Conservation (phyloP, 2,888 invertebrate species). For the Alitta virens region DNA sequence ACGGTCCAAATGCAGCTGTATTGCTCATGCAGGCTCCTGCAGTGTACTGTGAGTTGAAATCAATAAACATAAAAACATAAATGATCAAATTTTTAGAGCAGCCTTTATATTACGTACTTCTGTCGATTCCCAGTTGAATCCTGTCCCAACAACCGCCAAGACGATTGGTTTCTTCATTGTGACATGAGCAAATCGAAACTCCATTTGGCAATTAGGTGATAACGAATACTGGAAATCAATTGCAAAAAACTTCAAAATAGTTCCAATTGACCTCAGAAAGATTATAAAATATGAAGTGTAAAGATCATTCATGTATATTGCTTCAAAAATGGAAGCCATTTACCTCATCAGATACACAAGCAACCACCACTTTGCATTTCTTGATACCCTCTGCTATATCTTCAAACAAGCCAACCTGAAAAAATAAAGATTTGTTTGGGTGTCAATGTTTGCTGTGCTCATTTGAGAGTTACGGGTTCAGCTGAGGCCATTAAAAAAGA, state of each 20-base stretch:
- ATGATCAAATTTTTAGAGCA: no score
- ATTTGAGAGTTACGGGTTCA: no score
- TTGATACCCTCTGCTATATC: conserved; percentile 52
- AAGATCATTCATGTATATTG: no score
- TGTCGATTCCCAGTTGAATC: conserved; percentile 48
- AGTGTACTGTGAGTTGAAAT: neutral
- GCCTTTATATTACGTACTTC: no score
- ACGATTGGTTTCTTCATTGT: conserved; percentile 48
- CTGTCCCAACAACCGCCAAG: conserved; percentile 50
- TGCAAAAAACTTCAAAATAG: no score
- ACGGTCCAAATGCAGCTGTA: neutral
- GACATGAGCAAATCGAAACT: conserved; percentile 52
- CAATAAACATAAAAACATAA: no score
- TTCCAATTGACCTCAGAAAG: no score
- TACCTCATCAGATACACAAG: conserved; percentile 54
- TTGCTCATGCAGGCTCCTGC: neutral
- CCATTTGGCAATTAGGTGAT: conserved; percentile 52
- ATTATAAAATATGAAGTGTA: no score
- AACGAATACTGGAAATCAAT: conserved; percentile 49
- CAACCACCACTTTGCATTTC: conserved; percentile 49
- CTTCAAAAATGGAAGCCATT: neutral
- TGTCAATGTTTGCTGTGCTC: no score
- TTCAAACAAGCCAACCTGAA: conserved; percentile 49
- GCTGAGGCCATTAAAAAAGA: no score
- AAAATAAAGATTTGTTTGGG: no score